These are phyloP conservation scores for Rhopalosiphum nymphaeae DNA, from an alignment of 2,888 invertebrate genomes.

Conservation along the genomic window DNA sequence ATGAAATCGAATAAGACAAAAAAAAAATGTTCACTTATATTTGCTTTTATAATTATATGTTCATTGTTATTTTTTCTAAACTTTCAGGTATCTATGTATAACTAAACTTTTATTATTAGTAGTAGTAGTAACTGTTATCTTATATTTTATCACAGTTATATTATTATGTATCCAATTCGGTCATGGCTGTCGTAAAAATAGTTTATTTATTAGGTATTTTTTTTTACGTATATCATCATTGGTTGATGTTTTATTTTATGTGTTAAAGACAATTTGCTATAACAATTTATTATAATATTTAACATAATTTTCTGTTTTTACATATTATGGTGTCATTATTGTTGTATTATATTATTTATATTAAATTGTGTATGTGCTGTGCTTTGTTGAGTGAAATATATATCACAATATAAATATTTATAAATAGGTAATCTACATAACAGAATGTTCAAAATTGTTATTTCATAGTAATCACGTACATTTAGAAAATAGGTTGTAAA, in stretches of 20 bases:
- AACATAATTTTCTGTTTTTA: not conserved
- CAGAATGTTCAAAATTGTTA: not conserved
- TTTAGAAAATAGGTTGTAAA: not conserved
- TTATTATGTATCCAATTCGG: not conserved
- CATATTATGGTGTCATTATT: not conserved
- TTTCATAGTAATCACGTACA: not conserved
- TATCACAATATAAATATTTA: not conserved
- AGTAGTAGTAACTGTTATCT: too few relatives aligned
- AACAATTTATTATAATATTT: not conserved
- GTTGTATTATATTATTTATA: not conserved
- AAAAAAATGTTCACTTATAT: not conserved
- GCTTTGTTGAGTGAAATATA: not conserved
- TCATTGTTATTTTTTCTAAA: too few relatives aligned
- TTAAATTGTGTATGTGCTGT: not conserved
- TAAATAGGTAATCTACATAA: not conserved
- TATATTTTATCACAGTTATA: too few relatives aligned
- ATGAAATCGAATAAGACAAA: not conserved
- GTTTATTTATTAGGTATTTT: not conserved
- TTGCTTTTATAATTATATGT: not conserved
- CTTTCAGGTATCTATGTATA: too few relatives aligned
- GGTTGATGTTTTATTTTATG: not conserved
- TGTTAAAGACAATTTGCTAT: not conserved
- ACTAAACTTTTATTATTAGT: too few relatives aligned
- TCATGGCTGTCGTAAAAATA: not conserved
- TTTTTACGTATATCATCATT: not conserved